Conservation (phyloP, 1,140 invertebrate species). For the Oncopeltus fasciatus region DNA sequence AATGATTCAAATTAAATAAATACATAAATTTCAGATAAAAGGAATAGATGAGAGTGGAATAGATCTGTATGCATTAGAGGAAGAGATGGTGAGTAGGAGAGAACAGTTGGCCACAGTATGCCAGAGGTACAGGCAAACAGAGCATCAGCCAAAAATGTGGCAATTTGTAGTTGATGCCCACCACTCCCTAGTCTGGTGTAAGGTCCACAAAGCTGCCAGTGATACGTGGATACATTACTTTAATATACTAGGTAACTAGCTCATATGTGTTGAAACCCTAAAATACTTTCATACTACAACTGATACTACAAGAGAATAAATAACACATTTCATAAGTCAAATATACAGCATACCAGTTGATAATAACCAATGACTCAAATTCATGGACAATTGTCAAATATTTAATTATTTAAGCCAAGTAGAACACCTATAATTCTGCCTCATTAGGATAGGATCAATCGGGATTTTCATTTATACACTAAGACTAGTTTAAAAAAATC, state of each 20-base stretch:
- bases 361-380: no score
- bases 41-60: conserved; percentile 5
- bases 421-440: no score
- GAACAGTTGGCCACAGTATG: conserved; percentile 15
- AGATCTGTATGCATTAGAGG: conserved; percentile 14
- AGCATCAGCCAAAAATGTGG: conserved; percentile 52
- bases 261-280: no score
- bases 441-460: no score
- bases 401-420: no score
- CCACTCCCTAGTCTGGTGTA: conserved; percentile 58
- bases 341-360: no score
- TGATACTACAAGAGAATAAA: no score
- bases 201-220: conserved; percentile 48
- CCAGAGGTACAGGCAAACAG: background rate
- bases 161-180: conserved; percentile 66
- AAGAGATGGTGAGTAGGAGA: conserved; percentile 13
- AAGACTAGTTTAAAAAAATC: no score
- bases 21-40: conserved; percentile 1
- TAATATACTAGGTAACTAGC: conserved; percentile 61
- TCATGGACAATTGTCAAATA: no score
- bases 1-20: background rate
- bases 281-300: no score
- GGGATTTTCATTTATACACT: no score
- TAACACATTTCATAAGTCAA: no score
- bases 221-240: conserved; percentile 83